Evolutionary conservation across 2,797 vertebrate species (phyloP).

Genomic region (Halcyon badia): DNA sequence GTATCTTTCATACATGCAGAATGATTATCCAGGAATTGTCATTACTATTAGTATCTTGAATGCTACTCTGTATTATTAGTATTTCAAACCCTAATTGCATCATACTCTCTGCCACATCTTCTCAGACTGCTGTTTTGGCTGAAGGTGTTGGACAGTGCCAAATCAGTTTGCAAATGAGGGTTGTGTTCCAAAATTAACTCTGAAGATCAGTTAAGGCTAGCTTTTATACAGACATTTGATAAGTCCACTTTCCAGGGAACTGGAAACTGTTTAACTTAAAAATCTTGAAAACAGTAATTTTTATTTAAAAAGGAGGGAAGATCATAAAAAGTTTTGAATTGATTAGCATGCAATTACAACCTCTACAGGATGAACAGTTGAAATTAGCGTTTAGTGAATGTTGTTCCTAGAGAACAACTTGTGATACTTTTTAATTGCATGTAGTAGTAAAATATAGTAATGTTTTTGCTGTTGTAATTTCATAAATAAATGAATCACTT

Average conservation of each 20-base stretch:
- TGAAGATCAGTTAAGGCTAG: background rate
- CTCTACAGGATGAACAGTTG: background rate
- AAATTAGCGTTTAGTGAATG: background rate
- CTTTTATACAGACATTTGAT: background rate
- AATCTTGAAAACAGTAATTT: background rate
- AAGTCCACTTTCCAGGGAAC: background rate
- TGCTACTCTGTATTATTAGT: background rate
- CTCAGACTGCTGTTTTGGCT: background rate
- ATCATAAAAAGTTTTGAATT: background rate
- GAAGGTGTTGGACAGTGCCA: background rate
- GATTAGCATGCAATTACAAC: background rate
- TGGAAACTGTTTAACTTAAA: background rate
- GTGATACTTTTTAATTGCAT: background rate
- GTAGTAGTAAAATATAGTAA: background rate
- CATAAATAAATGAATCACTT: background rate
- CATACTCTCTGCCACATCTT: background rate
- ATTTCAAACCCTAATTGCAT: background rate
- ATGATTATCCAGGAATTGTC: background rate
- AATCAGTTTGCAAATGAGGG: background rate
- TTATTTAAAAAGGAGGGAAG: background rate
- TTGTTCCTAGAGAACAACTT: background rate
- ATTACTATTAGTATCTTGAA: background rate
- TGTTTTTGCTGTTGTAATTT: background rate
- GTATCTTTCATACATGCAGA: background rate
- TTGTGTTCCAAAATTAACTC: background rate